phyloP scores from a whole-genome alignment of 2,113 vertebrate species.

The Pomatostomus ruficeps region DNA sequence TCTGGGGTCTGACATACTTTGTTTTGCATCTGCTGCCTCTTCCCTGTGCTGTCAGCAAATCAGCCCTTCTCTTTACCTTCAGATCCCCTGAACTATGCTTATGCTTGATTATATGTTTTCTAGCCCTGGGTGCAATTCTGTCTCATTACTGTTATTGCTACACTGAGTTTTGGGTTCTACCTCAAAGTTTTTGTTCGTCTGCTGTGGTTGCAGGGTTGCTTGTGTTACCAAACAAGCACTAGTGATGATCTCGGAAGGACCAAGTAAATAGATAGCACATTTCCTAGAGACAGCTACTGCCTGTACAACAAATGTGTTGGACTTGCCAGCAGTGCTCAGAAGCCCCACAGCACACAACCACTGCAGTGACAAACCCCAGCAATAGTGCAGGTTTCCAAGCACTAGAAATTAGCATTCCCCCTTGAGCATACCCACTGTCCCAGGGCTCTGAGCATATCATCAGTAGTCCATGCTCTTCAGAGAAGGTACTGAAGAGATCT shows the following conservation, averaged over 20 bases:
- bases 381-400: background rate
- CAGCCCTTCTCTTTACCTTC: background rate
- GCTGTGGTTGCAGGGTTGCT: background rate
- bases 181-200: background rate
- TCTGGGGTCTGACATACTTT: background rate
- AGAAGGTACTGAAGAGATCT: background rate
- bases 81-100: background rate
- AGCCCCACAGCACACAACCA: background rate
- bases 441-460: background rate
- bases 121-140: background rate
- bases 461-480: background rate
- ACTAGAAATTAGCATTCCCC: background rate
- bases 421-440: rapidly evolving
- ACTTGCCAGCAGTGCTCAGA: background rate
- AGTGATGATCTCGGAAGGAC: background rate
- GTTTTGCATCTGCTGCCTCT: background rate
- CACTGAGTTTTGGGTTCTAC: background rate
- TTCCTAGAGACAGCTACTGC: background rate
- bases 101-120: background rate
- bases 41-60: background rate
- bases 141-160: background rate
- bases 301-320: background rate
- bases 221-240: background rate
- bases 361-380: background rate
- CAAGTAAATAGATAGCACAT: background rate